Conservation (phyloP, 2,797 vertebrate species). For the Catharus ustulatus region DNA sequence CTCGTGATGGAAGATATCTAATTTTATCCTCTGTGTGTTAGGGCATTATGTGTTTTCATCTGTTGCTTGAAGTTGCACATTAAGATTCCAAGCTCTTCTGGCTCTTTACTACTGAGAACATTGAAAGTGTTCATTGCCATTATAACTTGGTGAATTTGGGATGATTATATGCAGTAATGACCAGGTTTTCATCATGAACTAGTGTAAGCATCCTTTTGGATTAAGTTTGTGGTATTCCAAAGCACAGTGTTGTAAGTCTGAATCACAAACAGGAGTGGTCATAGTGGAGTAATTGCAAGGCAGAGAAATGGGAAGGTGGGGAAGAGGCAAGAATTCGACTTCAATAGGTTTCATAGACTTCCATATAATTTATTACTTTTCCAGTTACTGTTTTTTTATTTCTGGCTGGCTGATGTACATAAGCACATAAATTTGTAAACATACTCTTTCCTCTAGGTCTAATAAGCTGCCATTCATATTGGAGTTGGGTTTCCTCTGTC, state of each 20-base stretch:
- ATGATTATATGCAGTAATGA: not conserved
- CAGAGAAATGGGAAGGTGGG: not conserved
- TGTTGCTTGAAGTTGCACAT: not conserved
- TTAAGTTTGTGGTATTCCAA: not conserved
- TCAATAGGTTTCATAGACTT: not conserved
- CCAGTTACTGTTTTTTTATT: not conserved
- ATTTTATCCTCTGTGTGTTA: not conserved
- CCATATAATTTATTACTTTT: not conserved
- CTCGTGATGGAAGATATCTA: constrained; percentile 5
- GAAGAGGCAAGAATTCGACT: not conserved
- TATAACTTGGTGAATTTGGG: not conserved
- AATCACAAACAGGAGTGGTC: not conserved
- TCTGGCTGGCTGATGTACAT: not conserved
- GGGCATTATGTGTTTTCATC: not conserved
- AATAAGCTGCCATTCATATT: not conserved
- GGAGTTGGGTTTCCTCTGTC: not conserved
- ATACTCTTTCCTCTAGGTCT: not conserved
- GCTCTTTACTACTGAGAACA: not conserved
- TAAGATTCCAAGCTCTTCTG: not conserved
- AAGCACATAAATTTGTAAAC: not conserved
- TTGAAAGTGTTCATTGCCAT: not conserved
- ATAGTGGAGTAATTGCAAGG: not conserved
- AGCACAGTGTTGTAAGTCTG: not conserved
- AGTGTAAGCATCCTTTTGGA: not conserved
- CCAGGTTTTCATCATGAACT: not conserved